Conservation (phyloP, 92 coral and sea anemone species). For the Zoanthus sociatus region DNA sequence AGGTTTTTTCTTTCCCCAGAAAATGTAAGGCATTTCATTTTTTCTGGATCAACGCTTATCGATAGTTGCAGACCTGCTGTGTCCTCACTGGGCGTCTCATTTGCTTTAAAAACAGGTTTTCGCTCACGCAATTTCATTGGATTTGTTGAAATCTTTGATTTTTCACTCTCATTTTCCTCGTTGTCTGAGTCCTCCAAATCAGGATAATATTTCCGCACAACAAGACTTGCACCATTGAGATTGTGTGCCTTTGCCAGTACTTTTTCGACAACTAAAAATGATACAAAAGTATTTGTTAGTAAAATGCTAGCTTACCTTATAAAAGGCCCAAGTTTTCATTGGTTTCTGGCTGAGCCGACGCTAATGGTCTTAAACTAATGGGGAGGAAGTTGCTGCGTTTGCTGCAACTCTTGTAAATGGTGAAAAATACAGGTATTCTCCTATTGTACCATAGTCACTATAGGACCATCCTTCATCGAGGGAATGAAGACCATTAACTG, state of each 20-base stretch:
- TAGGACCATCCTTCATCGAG: too few species aligned
- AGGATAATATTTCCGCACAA: constrained; percentile 54
- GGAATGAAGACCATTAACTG: too few species aligned
- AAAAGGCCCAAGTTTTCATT: neutral
- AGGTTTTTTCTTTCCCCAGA: constrained; percentile 45
- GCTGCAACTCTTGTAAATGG: too few species aligned
- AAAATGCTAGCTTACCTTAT: neutral
- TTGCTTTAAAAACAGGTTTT: neutral
- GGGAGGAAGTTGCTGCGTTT: too few species aligned
- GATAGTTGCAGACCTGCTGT: constrained; percentile 51
- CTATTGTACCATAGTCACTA: too few species aligned
- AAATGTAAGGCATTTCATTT: constrained; percentile 69
- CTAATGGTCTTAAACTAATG: too few species aligned
- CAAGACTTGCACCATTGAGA: constrained; percentile 56
- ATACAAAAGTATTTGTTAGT: neutral
- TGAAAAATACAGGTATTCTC: too few species aligned
- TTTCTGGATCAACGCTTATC: constrained; percentile 72
- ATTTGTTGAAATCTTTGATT: too few species aligned
- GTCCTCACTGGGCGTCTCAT: neutral
- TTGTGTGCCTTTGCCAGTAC: constrained; percentile 38
- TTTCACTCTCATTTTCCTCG: constrained; percentile 5
- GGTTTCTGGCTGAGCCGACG: too few species aligned
- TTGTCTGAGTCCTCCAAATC: constrained; percentile 45
- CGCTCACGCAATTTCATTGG: neutral
- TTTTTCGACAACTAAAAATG: constrained; percentile 42